A percentile compares a stretch with the other conserved stretches of the same genome.
Evolutionary conservation across 1,140 invertebrate species (phyloP).

Genomic region (Cydia splendana): DNA sequence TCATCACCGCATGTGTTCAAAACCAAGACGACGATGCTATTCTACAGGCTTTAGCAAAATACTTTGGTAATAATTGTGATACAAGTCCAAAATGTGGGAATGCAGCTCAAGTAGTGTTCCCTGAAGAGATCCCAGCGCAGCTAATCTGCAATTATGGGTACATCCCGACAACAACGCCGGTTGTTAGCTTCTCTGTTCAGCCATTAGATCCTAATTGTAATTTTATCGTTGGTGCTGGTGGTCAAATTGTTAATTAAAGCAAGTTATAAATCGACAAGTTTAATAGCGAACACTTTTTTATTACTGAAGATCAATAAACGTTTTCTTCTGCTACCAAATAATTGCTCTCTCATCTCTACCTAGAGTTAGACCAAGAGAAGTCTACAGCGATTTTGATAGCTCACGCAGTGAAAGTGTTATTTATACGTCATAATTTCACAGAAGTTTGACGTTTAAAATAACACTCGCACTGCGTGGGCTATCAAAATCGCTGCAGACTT

Average conservation of each 20-base stretch:
- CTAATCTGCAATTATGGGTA: conserved; percentile 51
- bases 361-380: no score
- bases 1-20: background rate
- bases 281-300: no score
- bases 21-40: background rate
- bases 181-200: conserved; percentile 51
- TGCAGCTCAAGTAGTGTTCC: conserved; percentile 48
- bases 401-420: no score
- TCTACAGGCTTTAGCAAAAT: background rate
- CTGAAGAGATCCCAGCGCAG: conserved; percentile 49
- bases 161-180: conserved; percentile 42
- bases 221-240: conserved; percentile 38
- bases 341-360: no score
- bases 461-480: no score
- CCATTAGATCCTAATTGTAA: conserved; percentile 43
- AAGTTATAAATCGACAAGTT: background rate
- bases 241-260: background rate
- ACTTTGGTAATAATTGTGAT: background rate
- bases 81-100: background rate
- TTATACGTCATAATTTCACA: no score
- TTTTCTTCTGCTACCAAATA: no score
- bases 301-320: no score
- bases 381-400: no score
- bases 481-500: no score
- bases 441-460: no score